Base-by-base conservation (phyloP, 2,113 vertebrate genomes). In the Ictidomys tridecemlineatus region DNA sequence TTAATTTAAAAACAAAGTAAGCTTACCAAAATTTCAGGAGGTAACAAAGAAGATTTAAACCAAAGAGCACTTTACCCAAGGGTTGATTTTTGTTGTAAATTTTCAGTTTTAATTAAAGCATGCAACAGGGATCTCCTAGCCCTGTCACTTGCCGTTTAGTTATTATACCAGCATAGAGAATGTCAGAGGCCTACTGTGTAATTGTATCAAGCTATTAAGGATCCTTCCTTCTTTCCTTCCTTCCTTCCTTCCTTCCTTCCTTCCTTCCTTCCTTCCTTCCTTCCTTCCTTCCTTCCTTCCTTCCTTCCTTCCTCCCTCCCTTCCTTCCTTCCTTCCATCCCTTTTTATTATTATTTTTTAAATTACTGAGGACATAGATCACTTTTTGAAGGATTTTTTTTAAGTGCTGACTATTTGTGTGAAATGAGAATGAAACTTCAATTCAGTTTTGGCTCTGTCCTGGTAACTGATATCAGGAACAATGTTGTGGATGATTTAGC, bases 51-150 rank as follows among this genome's bases (percentile, higher is more conserved):
- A 79, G 94, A 97, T 93, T 96, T 97, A 98, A 98, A 98, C 98
- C 98, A 98, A 98, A 98, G 98, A 98, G 92, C 94, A 98, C 97
- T 96, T 96, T 95, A 96, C 96, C 94, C 96, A 95, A 94, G 95
- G 90, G 74, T 97, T 97, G 78, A 93, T 97, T 97, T 45, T 94
- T 92, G 85, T 93, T 98, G 96, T 97, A 94, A 88, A 96, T 86
- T 96, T 97, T 95, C 84, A 93, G 79, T 97, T 98, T 95, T 90
- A 92, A 96, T 95, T 88, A 86, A 96, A 98, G 97, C 95, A 97
- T 95, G 97, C 92, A 95, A 93, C 88, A 93, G 92, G 90, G 58
- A 91, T 93, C 85, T 95, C 87, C 83, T 56, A 93, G 83, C 58
- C 18, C 4, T 92, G 95, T 90, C 87, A 93, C 73, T 94, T 94